Evolutionary conservation across 2,797 vertebrate genomes (phyloP).

Genomic region (Dicrostonyx torquatus): DNA sequence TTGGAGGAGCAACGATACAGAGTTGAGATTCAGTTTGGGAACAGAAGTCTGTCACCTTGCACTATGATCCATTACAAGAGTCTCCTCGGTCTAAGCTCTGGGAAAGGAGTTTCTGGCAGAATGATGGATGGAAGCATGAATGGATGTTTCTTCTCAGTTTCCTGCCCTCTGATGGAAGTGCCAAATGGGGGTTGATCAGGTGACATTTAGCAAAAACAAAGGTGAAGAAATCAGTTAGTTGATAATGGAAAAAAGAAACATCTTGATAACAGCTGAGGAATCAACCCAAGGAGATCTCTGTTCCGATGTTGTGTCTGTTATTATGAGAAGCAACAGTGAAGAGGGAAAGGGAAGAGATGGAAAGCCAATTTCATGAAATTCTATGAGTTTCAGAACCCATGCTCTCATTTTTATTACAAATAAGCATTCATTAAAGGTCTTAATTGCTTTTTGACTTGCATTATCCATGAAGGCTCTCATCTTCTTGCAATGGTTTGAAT

Average conservation of each 20-base stretch:
- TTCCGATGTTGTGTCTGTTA: not conserved
- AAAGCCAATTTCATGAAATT: not conserved
- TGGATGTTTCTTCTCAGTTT: conserved; percentile 40
- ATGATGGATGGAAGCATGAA: not conserved
- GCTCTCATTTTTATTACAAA: not conserved
- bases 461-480: not conserved
- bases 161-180: conserved; percentile 38
- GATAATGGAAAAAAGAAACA: conserved; percentile 9
- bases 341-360: not conserved
- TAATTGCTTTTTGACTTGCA: conserved; percentile 9
- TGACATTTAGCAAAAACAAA: conserved; percentile 21
- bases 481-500: not conserved
- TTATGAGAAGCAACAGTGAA: not conserved
- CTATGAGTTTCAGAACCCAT: conserved; percentile 32
- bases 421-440: not conserved
- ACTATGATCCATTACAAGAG: conserved; percentile 13
- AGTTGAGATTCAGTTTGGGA: not conserved
- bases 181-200: conserved; percentile 36
- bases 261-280: not conserved
- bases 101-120: not conserved
- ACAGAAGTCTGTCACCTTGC: conserved; percentile 35
- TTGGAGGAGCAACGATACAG: not conserved
- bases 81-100: not conserved
- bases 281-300: not conserved
- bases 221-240: not conserved